Base-by-base conservation (phyloP, 2,888 invertebrate species). In the Eristalinus sepulchralis region DNA sequence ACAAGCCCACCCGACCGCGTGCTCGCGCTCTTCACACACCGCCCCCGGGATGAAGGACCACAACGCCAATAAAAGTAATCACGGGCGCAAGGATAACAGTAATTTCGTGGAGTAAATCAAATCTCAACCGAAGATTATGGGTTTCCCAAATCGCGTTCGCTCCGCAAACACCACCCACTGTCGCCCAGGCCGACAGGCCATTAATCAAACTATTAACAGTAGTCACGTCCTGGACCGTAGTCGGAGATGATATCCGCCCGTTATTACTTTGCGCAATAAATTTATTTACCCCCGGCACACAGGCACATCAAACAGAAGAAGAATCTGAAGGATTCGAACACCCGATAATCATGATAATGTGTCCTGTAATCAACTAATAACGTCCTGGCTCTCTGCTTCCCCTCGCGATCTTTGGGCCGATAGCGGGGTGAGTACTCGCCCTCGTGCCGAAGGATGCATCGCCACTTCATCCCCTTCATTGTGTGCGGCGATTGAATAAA, bases 351-450 rank as follows among this genome's bases (percentile, higher is more conserved):
- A 93, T 90, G 92, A 92, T 93, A 93, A 93, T 93, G 92, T 90
- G 92, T 92, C 92, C 92, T 93, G 93, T 93, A 93, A 93, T 93
- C 93, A 93, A 93, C 93, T 93, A 93, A 93, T 93, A 93, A 92
- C 92, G 91, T 90, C 88, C 83, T 77, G 64, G 62, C 47, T 66
- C 70, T 31, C 62, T 20, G 68, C 53, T 31, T 31, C 17, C 20
- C 59, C 78, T 83, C 57, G 63, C 64, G 68, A 76, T 82, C 81
- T 76, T 33, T 80, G 67, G 67, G 36, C 55, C 67, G 77, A 78
- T 78, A 83, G 63, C 63, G 89, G 90, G 72, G 70, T 77, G 78
- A 83, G 55, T 75, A 70, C 57, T 78, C 39, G 47, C 67, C 63
- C 55, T 24, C 36, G 59, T 75, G 60, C 66, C 60, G 70, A 63